Base-by-base conservation (phyloP, 2,113 vertebrate genomes). In the Theropithecus gelada region DNA sequence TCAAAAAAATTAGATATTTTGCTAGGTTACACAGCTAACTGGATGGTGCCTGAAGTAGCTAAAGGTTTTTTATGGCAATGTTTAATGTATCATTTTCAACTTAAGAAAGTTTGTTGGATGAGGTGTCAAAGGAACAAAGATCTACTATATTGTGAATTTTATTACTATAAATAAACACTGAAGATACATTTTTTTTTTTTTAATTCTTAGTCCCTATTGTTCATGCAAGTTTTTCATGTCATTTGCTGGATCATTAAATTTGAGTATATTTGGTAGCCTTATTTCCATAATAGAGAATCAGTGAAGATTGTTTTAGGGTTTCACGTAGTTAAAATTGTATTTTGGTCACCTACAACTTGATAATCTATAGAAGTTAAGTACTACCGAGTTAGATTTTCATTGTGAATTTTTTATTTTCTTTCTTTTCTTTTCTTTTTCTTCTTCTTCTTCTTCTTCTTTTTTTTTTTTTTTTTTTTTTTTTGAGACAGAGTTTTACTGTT, bases 1-100 rank as follows among this genome's bases (percentile, higher is more conserved):
- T 96, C 50, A 90, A 90, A 85, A 27, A 61, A 92, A 84, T 70
- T 55, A 91, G 82, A 30, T 92, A 89, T 85, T 95, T 89, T 89
- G 45, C 79, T 89, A 14, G 5, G 10, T 40, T 89, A 48, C 57
- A 40, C 30, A 92, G 50, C 52, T 88, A 52, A 78, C 13, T 61
- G 40, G 40, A 30, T 89, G 38, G 27, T 64, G 61, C 61, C 61
- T 64, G 27, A 64, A 64, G 61, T 30, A 64, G 61, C 61, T 64
- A 64, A 94, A 70, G n/a, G 1, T 50, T 59, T 92, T 40, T 17
- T 88, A 61, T 78, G 55, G 23, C 82, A 14, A 52, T 55, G n/a
- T 5, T 57, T 64, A 61, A 73, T n/a, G 10, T 88, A 52, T n/a
- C 50, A 13, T 78, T 92, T 94, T 83, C 12, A 52, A 78, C 13